These are phyloP conservation scores for Boleophthalmus pectinirostris DNA, from an alignment of 2,113 vertebrate species.

Conservation along the genomic window DNA sequence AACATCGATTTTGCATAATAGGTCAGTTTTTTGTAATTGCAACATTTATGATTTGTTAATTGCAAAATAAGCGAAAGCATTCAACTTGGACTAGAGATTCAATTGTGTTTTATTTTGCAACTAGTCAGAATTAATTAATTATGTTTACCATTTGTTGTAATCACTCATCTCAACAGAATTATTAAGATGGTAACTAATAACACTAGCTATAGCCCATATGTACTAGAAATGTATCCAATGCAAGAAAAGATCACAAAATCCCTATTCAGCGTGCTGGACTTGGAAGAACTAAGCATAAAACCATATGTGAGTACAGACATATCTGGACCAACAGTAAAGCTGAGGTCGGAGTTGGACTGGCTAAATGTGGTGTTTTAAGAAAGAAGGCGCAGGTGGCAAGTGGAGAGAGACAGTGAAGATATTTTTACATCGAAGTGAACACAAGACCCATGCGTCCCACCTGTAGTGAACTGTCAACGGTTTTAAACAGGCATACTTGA, in stretches of 20 bases:
- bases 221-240: no score
- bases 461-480: slow-evolving; percentile 69
- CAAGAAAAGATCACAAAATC: neutral
- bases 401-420: neutral
- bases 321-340: slow-evolving; percentile 13
- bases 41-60: no score
- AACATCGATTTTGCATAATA: no score
- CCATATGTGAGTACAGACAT: slow-evolving; percentile 10
- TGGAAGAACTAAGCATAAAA: slow-evolving; percentile 5
- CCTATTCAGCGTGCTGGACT: neutral
- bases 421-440: slow-evolving; percentile 31
- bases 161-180: no score
- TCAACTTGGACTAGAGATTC: no score
- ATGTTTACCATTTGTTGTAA: no score
- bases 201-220: no score
- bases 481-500: slow-evolving; percentile 61
- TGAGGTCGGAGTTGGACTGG: neutral
- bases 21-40: no score
- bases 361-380: slow-evolving; percentile 20
- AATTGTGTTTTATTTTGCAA: no score
- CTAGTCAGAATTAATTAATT: no score
- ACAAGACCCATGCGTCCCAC: slow-evolving; percentile 48
- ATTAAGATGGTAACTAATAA: no score
- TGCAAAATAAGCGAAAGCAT: no score
- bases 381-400: slow-evolving; percentile 24